These are phyloP conservation scores for Drosophila kanapiae DNA, from an alignment of 1,140 invertebrate genomes.

Conservation along the genomic window DNA sequence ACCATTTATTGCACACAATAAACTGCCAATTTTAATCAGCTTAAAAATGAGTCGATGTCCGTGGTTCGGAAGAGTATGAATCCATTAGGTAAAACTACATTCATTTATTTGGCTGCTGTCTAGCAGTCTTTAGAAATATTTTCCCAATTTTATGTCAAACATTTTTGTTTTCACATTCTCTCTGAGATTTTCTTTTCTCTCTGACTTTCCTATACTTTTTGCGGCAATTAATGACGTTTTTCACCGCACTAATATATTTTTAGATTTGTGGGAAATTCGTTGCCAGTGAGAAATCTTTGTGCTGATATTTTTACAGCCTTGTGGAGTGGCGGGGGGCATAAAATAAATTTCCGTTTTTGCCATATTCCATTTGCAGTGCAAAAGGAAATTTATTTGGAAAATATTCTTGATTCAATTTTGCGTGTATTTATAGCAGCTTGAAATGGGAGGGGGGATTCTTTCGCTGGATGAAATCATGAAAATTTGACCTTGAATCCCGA, in stretches of 20 bases:
- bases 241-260: slow-evolving; percentile 59
- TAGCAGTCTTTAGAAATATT: slow-evolving; percentile 30
- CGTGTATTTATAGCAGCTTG: slow-evolving; percentile 54
- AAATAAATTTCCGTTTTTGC: slow-evolving; percentile 57
- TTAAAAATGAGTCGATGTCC: slow-evolving; percentile 21
- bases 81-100: slow-evolving; percentile 41
- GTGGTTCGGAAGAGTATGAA: slow-evolving; percentile 4
- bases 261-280: slow-evolving; percentile 48
- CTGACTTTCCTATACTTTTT: slow-evolving; percentile 6
- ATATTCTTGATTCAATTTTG: slow-evolving; percentile 44
- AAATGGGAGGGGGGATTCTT: slow-evolving; percentile 23
- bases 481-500: slow-evolving; percentile 49
- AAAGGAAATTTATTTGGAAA: slow-evolving; percentile 46
- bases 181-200: slow-evolving; percentile 24
- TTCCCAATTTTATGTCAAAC: slow-evolving; percentile 33
- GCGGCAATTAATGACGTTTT: slow-evolving; percentile 74
- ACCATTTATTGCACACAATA: slow-evolving; percentile 21
- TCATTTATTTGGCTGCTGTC: slow-evolving; percentile 25
- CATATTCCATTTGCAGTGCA: slow-evolving; percentile 44
- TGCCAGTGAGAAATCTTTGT: slow-evolving; percentile 40
- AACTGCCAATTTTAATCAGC: slow-evolving; percentile 22
- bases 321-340: slow-evolving; percentile 5
- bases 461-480: slow-evolving; percentile 55
- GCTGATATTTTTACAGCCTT: slow-evolving; percentile 47
- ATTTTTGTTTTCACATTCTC: slow-evolving; percentile 11